Conservation (phyloP, 2,888 invertebrate species). For the Balanococcus diminutus region DNA sequence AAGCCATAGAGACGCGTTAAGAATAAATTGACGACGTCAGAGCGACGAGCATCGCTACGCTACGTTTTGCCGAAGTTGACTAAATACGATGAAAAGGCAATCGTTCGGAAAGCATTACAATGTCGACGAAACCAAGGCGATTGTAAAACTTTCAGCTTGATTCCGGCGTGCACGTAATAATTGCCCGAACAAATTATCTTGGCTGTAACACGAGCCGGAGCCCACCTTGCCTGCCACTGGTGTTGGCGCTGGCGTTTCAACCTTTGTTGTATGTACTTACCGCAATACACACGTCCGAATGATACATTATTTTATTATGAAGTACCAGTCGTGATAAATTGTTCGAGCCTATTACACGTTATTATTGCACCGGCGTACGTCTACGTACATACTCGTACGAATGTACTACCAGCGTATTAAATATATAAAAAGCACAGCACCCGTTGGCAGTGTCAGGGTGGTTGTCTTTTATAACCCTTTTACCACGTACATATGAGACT, state of each 20-base stretch:
- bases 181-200: conserved; percentile 1
- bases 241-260: not conserved
- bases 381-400: not conserved
- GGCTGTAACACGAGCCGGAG: not conserved
- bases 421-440: not conserved
- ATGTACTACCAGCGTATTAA: not conserved
- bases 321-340: conserved; percentile 9
- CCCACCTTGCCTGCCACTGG: not conserved
- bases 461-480: not conserved
- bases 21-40: not conserved
- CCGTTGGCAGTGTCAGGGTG: not conserved
- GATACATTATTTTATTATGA: conserved; percentile 24
- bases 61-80: not conserved
- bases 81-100: not conserved
- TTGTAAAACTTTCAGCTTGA: not conserved
- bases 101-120: conserved; percentile 5
- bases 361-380: not conserved
- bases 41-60: not conserved
- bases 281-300: not conserved
- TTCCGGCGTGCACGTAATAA: not conserved
- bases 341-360: conserved; percentile 2
- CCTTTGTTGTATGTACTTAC: not conserved
- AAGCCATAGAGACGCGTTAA: not conserved
- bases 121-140: conserved; percentile 11
- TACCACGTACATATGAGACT: not conserved